Conservation (phyloP, 1,140 invertebrate genomes). For the Heliconius nattereri region DNA sequence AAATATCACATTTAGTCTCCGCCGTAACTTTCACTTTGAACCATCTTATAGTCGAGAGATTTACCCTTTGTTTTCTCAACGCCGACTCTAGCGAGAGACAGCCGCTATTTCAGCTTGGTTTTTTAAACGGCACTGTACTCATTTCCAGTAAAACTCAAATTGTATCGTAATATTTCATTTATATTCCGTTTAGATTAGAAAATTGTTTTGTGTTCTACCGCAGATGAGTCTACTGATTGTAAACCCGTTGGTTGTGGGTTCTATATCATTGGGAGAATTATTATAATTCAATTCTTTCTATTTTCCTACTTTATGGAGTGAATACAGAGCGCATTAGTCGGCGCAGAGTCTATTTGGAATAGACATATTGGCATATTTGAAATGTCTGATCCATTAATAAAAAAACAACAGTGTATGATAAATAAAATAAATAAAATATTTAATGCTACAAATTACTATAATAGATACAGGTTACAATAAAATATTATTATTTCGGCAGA, state of each 20-base stretch:
- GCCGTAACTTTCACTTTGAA: not conserved
- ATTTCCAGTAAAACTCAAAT: not conserved
- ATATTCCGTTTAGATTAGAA: not conserved
- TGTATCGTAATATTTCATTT: not conserved
- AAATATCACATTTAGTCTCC: not conserved
- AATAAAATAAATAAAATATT: no score
- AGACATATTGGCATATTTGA: no score
- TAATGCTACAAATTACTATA: no score
- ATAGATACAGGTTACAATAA: no score
- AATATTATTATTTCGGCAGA: no score
- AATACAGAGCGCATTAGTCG: no score
- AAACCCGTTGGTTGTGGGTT: no score
- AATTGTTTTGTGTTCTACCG: not conserved
- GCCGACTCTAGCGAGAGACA: slow-evolving; percentile 26
- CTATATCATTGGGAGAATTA: no score
- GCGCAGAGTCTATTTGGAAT: no score
- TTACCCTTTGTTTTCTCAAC: slow-evolving; percentile 32
- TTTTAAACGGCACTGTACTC: not conserved
- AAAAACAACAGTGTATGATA: no score
- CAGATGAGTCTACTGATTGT: not conserved
- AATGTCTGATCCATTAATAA: no score
- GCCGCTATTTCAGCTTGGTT: slow-evolving; percentile 10
- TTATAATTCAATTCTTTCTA: no score
- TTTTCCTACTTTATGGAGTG: not conserved
- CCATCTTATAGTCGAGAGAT: slow-evolving; percentile 15